Base-by-base conservation (phyloP, 2,888 invertebrate species). In the Lobophora halterata region DNA sequence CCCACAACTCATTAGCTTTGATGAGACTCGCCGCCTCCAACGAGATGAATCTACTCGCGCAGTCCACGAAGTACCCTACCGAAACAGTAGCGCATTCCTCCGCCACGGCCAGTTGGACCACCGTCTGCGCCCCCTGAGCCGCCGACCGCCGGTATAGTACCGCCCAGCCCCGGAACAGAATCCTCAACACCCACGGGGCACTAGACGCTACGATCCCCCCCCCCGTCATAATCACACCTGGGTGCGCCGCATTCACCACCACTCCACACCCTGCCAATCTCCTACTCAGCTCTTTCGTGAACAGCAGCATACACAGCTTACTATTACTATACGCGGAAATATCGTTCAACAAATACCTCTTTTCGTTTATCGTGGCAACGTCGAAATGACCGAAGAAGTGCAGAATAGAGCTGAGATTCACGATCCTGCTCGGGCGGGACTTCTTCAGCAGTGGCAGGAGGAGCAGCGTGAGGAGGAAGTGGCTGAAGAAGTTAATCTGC, bases 61-160 rank as follows among this genome's bases (percentile, higher is more conserved):
- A 94, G 55, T 95, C 94, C 68, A 90, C 85, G 54, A 89, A 94
- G 17, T 52, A 52, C 17, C 40, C 29, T 40, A 94, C 94, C 3
- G 82, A 87, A 0, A 91, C 85, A 39, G 88, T 85, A 41, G 88
- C 87, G 3, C 93, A 80, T 53, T 93, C 92, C 35, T 92, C 90
- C 0, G 93, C 88, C 2, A 92, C 90, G 1, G 93, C 91, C 33
- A 92, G 62, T 55, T 91, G 88, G 27, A 94, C 88, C 4, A 89
- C 87, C 0, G 93, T 93, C 60, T 94, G 93, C 0, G 93, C 92
- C 0, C 94, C 95, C 64, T 93, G 91, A 47, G 89, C 88, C 1
- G 90, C 81, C 5, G 89, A 91, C 77, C 93, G 92, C 59, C 90
- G 31, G 34, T 52, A 53, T 8, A 67, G 21, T 39, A 52, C 47